A percentile compares a stretch with the other conserved stretches of the same genome.
Evolutionary conservation across 2,797 vertebrate genomes (phyloP).

Genomic region (Leptatherina wallacei): DNA sequence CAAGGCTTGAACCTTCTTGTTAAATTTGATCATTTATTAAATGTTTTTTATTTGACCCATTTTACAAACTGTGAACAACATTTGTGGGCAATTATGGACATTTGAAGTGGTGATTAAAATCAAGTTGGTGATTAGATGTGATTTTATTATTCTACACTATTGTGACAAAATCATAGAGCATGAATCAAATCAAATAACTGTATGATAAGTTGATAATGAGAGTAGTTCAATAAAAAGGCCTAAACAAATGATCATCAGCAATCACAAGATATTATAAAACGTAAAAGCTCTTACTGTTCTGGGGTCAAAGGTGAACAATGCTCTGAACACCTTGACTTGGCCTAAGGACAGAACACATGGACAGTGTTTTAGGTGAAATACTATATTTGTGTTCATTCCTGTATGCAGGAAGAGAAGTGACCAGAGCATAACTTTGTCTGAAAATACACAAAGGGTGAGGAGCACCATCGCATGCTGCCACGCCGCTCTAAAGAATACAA

Average conservation of each 20-base stretch:
- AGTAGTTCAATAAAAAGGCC: neutral
- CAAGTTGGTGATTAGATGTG: neutral
- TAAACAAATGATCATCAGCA: neutral
- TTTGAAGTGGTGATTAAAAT: neutral
- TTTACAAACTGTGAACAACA: no score
- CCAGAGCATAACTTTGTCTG: neutral
- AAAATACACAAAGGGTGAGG: neutral
- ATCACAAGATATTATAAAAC: neutral
- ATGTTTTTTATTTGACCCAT: neutral
- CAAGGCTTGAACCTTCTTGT: neutral
- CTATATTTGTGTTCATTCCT: neutral
- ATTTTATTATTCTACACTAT: neutral
- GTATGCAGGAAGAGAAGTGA: neutral
- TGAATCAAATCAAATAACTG: neutral
- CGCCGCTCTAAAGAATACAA: neutral
- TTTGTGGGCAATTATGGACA: no score
- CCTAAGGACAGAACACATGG: conserved; percentile 78
- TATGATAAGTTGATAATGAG: conserved; percentile 3
- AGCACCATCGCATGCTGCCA: conserved; percentile 4
- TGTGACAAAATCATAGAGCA: neutral
- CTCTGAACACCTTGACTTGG: conserved; percentile 96
- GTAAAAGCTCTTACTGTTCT: conserved; percentile 88
- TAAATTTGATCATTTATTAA: neutral
- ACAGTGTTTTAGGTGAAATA: neutral
- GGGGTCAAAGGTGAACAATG: conserved; percentile 95